Base-by-base conservation (phyloP, 2,113 vertebrate genomes). In the Microcebus ravelobensis region DNA sequence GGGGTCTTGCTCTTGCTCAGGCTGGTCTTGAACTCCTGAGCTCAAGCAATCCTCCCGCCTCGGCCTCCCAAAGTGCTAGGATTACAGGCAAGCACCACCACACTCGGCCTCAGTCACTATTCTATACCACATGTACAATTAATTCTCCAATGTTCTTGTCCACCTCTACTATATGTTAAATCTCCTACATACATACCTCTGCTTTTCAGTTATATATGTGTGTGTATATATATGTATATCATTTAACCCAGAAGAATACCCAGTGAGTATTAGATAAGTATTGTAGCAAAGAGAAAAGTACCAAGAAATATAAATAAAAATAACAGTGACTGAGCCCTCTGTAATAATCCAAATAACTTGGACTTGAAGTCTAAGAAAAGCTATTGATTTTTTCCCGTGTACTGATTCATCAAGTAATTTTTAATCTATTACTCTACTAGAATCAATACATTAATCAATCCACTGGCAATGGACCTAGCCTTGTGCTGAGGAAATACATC, bases 281-380 rank as follows among this genome's bases (percentile, higher is more conserved):
- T 61, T 76, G 68, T 94, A 87, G 17, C 57, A 13, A 68, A 68
- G 45, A 94, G 45, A 89, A 63, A 77, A 63, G 36, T 79, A 50
- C 57, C 36, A 86, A 57, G 29, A 65, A 61, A 59, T 80, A 70
- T n/a, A 25, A 85, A 92, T 42, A 25, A 85, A 92, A 65, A 71
- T 74, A 95, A 73, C 18, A 88, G 48, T 42, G 31, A 65, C n/a
- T 59, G 25, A 87, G 45, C 20, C 50, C n/a, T 80, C 55, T 20
- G 70, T 39, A 89, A 83, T 77, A 82, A 86, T 34, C 8, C 74
- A 90, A 76, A 87, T 71, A 50, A 80, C 42, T 84, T 76, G 50
- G 50, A 87, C 9, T 95, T 73, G 14, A 87, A 84, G 55, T 77
- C 42, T 65, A 83, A 84, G 20, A 34, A 96, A 87, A 95, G 57